phyloP scores from a whole-genome alignment of 2,113 vertebrate genomes.

The Cromileptes altivelis region DNA sequence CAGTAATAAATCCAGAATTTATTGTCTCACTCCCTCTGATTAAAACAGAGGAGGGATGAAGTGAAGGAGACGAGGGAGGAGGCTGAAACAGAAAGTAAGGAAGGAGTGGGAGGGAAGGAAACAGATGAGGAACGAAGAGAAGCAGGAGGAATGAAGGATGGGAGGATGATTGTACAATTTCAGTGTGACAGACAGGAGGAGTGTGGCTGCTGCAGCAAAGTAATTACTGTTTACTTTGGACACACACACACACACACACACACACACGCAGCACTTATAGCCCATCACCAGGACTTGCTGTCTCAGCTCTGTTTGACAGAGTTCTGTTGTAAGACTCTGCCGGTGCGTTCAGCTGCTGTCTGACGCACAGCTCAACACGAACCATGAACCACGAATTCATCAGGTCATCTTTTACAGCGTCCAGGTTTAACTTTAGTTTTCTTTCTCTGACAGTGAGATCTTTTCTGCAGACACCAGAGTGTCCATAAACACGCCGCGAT shows the following conservation, averaged over 20 bases:
- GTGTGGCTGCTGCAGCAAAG: conserved; percentile 66
- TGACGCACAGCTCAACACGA: background rate
- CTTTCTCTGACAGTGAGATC: background rate
- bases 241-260: conserved; percentile 25
- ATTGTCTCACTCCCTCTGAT: conserved; percentile 4
- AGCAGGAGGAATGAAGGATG: conserved; percentile 46
- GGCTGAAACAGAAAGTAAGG: background rate
- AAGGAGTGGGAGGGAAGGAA: background rate
- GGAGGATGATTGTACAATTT: conserved; percentile 68
- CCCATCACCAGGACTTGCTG: conserved; percentile 48
- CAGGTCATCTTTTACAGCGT: background rate
- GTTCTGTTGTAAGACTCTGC: conserved; percentile 18
- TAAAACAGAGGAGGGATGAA: background rate
- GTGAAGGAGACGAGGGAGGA: background rate
- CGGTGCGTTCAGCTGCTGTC: background rate
- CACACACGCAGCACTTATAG: conserved; percentile 27
- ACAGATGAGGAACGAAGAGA: background rate
- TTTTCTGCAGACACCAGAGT: background rate
- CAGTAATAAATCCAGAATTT: conserved; percentile 9
- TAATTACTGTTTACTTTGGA: conserved; percentile 81
- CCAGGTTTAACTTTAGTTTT: background rate
- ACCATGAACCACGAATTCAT: no score
- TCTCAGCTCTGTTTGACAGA: conserved; percentile 62
- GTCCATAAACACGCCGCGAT: background rate
- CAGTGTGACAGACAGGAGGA: conserved; percentile 66